Percentiles rank a stretch among this genome's conserved stretches.
These are phyloP conservation scores for Callyntrura guangdongensis DNA, from an alignment of 2,888 invertebrate genomes.

Conservation along the genomic window DNA sequence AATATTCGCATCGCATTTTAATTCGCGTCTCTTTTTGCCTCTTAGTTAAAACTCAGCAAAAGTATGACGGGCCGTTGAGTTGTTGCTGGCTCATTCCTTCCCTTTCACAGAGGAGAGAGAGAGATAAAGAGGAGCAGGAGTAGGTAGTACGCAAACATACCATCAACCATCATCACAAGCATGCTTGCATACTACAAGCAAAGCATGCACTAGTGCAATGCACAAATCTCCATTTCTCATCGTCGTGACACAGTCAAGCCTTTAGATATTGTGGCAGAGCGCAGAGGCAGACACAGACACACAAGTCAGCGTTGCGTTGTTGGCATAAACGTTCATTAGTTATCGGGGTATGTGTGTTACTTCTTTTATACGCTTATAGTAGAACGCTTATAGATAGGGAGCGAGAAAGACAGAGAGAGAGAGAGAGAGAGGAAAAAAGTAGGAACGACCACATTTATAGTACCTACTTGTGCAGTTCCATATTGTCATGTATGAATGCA, in stretches of 20 bases:
- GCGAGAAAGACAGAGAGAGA: slow-evolving; percentile 14
- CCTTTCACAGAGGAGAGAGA: not conserved
- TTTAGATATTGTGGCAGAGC: slow-evolving; percentile 54
- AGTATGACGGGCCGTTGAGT: not conserved
- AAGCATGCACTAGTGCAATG: not conserved
- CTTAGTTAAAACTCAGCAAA: not conserved
- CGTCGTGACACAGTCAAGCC: slow-evolving; percentile 55
- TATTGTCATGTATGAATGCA: slow-evolving; percentile 15
- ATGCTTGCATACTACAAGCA: too few species aligned
- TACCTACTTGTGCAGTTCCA: slow-evolving; percentile 16
- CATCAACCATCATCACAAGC: not conserved
- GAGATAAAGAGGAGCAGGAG: not conserved
- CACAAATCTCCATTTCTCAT: not conserved
- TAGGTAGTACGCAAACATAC: slow-evolving; percentile 8
- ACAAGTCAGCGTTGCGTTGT: slow-evolving; percentile 9
- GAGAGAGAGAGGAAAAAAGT: not conserved
- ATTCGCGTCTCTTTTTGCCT: not conserved
- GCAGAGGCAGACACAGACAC: slow-evolving; percentile 19
- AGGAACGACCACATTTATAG: not conserved
- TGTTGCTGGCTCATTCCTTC: slow-evolving; percentile 36
- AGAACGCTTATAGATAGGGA: not conserved
- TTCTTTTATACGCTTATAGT: not conserved
- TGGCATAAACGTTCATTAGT: not conserved
- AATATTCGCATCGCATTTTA: not conserved
- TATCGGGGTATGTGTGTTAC: too few species aligned